Evolutionary conservation across 2,797 vertebrate species (phyloP).

Genomic region (Ptychobarbus kaznakovi): DNA sequence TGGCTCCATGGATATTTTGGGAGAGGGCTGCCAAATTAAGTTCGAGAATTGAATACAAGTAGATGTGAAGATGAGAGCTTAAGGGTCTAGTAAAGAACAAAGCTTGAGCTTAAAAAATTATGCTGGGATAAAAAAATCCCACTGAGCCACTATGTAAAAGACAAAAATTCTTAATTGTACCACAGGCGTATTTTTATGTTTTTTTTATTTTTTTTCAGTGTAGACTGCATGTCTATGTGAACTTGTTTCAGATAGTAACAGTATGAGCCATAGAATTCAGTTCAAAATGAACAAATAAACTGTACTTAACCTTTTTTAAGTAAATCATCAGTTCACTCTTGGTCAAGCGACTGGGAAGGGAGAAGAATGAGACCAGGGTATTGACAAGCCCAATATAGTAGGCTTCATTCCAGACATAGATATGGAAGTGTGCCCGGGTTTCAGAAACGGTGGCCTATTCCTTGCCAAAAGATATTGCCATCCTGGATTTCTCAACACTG

Average conservation of each 20-base stretch:
- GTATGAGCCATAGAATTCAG: neutral
- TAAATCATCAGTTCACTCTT: neutral
- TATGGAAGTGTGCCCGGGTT: neutral
- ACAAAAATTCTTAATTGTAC: neutral
- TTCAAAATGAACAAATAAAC: neutral
- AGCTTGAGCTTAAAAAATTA: neutral
- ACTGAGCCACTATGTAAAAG: neutral
- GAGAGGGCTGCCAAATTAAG: neutral
- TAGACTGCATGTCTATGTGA: neutral
- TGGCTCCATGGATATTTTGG: neutral
- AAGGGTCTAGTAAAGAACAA: neutral
- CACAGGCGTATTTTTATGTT: no score
- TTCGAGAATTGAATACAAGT: neutral
- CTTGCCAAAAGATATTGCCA: neutral
- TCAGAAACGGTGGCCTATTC: neutral
- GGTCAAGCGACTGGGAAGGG: neutral
- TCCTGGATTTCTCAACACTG: constrained; percentile 10
- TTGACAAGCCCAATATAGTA: neutral
- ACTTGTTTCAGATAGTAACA: neutral
- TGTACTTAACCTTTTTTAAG: neutral
- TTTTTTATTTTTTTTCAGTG: neutral
- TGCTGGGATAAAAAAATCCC: neutral
- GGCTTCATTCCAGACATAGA: neutral
- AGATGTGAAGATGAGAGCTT: neutral
- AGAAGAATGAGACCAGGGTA: neutral